Base-by-base conservation (phyloP, 2,888 invertebrate species). In the Sabatieria punctata region DNA sequence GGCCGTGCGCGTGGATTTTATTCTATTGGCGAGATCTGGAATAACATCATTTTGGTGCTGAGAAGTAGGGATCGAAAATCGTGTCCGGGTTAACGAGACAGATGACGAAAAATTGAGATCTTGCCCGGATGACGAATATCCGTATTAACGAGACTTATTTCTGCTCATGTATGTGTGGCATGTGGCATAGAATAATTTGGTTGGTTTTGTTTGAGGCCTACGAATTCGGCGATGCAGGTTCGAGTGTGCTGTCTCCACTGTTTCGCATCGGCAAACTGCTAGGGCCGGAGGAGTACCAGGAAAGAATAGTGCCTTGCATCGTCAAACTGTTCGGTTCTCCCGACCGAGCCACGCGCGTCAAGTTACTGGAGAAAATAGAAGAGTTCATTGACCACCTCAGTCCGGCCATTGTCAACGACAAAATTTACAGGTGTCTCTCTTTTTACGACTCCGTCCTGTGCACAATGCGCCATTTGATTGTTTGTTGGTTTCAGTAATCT, bases 191-290 rank as follows among this genome's bases (percentile, higher is more conserved):
- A n/a, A n/a, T 4, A n/a, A 21, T 33, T 54, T 30, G 30, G 15
- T 30, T 30, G 15, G 45, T 30, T 30, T 30, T 30, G 8, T 30
- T 93, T 55, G 83, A 86, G 51, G 88, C 93, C 1, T 95, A 89
- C 65, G 89, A 97, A 64, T 95, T 86, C 70, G 91, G 93, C 4
- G 91, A 91, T 70, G 91, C 93, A 35, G 95, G 95, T 0, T 85
- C 91, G 15, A 83, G 88, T 26, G 85, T 95, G 36, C 72, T 97
- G 53, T 80, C 82, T 24, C 91, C 95, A 30, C 78, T 97, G 75
- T 84, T 78, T 53, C 73, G 91, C 82, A 72, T 97, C 56, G 93
- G 93, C 19, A 79, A 84, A 66, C 71, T 88, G 46, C 69, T 97
- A 51, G 83, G 84, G 41, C 85, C 86, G 60, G 75, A 76, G 0